Conservation (phyloP, 1,140 invertebrate species). For the Drosophila setifemur region DNA sequence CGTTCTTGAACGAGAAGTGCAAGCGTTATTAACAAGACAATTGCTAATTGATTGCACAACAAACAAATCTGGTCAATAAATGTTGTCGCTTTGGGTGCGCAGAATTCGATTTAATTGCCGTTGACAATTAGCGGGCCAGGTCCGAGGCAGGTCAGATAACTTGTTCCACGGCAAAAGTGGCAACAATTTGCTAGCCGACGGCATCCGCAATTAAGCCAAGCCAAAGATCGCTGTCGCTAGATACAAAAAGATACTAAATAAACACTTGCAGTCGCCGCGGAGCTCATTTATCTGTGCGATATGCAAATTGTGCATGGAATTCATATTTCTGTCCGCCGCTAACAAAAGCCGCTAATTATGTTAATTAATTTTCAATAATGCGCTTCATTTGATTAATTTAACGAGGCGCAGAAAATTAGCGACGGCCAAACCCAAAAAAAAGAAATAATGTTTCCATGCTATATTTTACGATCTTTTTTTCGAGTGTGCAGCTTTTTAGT, state of each 20-base stretch:
- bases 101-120: conserved; percentile 45
- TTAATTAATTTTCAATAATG: conserved; percentile 68
- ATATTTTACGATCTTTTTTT: conserved; percentile 49
- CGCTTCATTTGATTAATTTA: conserved; percentile 72
- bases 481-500: conserved; percentile 37
- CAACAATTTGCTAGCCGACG: conserved; percentile 48
- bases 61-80: conserved; percentile 46
- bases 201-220: conserved; percentile 57
- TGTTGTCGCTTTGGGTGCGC: conserved; percentile 40
- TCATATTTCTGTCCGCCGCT: conserved; percentile 15
- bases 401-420: conserved; percentile 71
- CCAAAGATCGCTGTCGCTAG: conserved; percentile 15
- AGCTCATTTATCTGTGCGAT: conserved; percentile 23
- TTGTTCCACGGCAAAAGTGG: conserved; percentile 42
- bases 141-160: conserved; percentile 4
- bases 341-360: conserved; percentile 72
- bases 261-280: conserved; percentile 18
- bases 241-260: background rate
- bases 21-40: conserved; percentile 21
- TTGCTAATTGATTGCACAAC: conserved; percentile 53
- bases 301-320: conserved; percentile 39
- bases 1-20: background rate
- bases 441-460: conserved; percentile 20
- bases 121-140: conserved; percentile 55
- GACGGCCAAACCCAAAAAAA: conserved; percentile 44